Conservation (phyloP, 2,797 vertebrate genomes). For the Sarcophilus harrisii region DNA sequence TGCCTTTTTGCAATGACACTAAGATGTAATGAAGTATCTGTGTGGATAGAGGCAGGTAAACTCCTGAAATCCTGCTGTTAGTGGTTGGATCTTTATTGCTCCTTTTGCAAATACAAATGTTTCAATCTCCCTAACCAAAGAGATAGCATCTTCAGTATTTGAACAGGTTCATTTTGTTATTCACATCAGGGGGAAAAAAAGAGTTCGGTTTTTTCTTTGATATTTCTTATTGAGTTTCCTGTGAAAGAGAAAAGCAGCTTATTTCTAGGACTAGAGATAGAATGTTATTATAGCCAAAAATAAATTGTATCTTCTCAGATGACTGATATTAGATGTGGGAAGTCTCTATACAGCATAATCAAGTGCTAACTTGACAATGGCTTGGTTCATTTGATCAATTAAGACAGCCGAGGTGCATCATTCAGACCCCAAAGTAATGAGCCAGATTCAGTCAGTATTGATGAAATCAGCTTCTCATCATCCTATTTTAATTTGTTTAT, state of each 20-base stretch:
- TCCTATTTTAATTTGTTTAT: slow-evolving; percentile 29
- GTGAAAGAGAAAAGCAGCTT: slow-evolving; percentile 34
- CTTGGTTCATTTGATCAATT: slow-evolving; percentile 52
- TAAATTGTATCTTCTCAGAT: slow-evolving; percentile 4
- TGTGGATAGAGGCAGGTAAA: slow-evolving; percentile 14
- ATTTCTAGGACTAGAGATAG: slow-evolving; percentile 35
- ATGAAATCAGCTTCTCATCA: slow-evolving; percentile 19
- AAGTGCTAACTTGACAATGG: slow-evolving; percentile 39
- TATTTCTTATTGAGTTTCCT: slow-evolving; percentile 29
- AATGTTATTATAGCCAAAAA: slow-evolving; percentile 40
- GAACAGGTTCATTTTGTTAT: background rate
- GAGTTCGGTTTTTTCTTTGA: background rate
- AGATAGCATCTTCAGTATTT: slow-evolving; percentile 42
- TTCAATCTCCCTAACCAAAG: slow-evolving; percentile 25
- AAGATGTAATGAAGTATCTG: slow-evolving; percentile 23
- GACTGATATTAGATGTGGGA: slow-evolving; percentile 44
- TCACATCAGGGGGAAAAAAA: slow-evolving; percentile 27
- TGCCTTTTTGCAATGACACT: slow-evolving; percentile 49
- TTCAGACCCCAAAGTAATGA: slow-evolving; percentile 6
- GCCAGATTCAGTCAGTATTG: slow-evolving; percentile 22
- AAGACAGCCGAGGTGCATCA: slow-evolving; percentile 15
- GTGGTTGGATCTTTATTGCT: slow-evolving; percentile 17
- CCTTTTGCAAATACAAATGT: background rate
- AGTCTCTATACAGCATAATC: background rate
- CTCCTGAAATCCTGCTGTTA: background rate